Base-by-base conservation (phyloP, 2,113 vertebrate genomes). In the Syngnathus typhle region DNA sequence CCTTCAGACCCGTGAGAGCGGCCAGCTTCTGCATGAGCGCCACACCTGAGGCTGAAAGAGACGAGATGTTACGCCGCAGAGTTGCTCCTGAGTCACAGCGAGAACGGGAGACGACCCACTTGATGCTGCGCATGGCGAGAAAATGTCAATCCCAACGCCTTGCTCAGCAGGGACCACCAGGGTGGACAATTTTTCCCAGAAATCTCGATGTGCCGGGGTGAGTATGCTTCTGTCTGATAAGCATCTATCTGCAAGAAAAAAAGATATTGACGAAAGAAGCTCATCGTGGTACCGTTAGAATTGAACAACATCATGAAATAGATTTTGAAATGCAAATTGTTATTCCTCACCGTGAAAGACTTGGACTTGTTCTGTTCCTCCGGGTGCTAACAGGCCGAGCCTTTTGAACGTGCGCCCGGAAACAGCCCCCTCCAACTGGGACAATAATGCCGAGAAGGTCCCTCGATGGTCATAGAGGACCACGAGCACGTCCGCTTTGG, bases 181-280 rank as follows among this genome's bases (percentile, higher is more conserved):
- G 73, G 85, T 85, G 58, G 88, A 85, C 32, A 95, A 68, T 71
- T 89, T 92, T 82, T 93, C 91, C 94, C 94, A 95, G 88, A 95
- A 95, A 46, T 90, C 89, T 75, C 88, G 88, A 7, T 92, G 82
- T 39, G 91, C 75, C 1, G 93, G 88, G 16, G 15, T 85, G 63
- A 92, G 69, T 4, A 94, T 56, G 37, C 88, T 93, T 69, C 54
- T 80, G 67, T 89, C 78, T 43, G 84, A 90, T 58, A 95, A 83
- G 68, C 49, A 87, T 61, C 83, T 79, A 21, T 81, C 94, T 96
- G 71, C 51, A 72, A 19, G 36, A 43, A 65, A 2, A 65, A 36
- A 64, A 7, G 11, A 10, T n/a, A 11, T 19, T 6, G 19, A 61
- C 21, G 60, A 43, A 21, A n/a, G 1, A 43, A 56, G 52, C 4